phyloP scores from a whole-genome alignment of 2,113 vertebrate genomes.

The Eira barbara region DNA sequence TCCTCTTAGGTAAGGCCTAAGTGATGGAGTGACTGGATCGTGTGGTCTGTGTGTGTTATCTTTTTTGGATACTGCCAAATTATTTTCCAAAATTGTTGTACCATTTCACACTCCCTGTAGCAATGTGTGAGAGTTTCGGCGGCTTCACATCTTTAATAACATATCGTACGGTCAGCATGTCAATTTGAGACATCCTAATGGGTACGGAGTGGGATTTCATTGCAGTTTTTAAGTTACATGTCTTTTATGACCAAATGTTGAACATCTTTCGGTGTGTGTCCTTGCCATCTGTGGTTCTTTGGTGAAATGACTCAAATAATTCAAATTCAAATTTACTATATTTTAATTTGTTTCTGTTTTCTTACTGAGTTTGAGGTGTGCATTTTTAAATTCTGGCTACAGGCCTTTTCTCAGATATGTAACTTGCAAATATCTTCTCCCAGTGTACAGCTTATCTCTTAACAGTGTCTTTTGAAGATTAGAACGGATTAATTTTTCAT shows the following conservation, averaged over 20 bases:
- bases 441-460: not conserved
- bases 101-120: not conserved
- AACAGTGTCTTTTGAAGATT: not conserved
- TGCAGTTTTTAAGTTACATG: not conserved
- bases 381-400: not conserved
- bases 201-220: not conserved
- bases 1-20: not conserved
- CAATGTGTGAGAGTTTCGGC: not conserved
- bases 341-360: not conserved
- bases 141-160: not conserved
- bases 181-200: not conserved
- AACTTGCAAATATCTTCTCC: not conserved
- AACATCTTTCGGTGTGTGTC: not conserved
- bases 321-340: not conserved
- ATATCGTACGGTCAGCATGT: no score
- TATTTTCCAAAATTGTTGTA: not conserved
- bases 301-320: not conserved
- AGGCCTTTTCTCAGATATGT: not conserved
- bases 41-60: not conserved
- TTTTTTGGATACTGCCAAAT: not conserved
- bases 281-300: not conserved
- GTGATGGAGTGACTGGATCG: not conserved
- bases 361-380: not conserved
- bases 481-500: not conserved
- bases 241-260: not conserved